Evolutionary conservation across 35 echinoderm and acorn worm species (phyloP).

Genomic region (Diadema setosum): DNA sequence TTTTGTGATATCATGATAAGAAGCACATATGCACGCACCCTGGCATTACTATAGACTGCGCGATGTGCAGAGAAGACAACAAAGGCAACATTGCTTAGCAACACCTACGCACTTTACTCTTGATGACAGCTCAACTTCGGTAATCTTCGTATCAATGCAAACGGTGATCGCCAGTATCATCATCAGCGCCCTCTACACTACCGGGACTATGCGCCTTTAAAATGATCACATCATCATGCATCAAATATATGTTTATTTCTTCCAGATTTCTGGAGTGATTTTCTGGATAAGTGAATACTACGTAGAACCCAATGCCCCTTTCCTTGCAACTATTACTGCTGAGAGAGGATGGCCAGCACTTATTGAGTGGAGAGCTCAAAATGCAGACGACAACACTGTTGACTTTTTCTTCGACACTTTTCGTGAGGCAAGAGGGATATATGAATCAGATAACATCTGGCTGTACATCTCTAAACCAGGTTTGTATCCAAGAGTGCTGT

Average conservation of each 20-base stretch:
- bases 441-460: neutral
- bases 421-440: neutral
- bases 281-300: neutral
- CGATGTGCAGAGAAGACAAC: too few species aligned
- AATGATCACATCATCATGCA: neutral
- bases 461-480: neutral
- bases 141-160: neutral
- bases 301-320: neutral
- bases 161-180: neutral
- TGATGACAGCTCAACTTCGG: too few species aligned
- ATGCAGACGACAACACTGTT: neutral
- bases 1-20: too few species aligned
- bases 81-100: too few species aligned
- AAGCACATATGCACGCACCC: too few species aligned
- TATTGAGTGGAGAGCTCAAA: neutral
- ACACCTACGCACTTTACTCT: too few species aligned
- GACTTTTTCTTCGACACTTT: neutral
- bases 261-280: neutral
- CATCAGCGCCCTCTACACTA: neutral
- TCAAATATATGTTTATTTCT: neutral
- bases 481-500: too few species aligned
- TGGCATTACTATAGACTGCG: too few species aligned
- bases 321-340: neutral
- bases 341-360: neutral
- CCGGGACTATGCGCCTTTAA: neutral